A percentile compares a stretch with the other conserved stretches of the same genome.
phyloP scores from a whole-genome alignment of 2,797 vertebrate species.

The Aldrovandia affinis region DNA sequence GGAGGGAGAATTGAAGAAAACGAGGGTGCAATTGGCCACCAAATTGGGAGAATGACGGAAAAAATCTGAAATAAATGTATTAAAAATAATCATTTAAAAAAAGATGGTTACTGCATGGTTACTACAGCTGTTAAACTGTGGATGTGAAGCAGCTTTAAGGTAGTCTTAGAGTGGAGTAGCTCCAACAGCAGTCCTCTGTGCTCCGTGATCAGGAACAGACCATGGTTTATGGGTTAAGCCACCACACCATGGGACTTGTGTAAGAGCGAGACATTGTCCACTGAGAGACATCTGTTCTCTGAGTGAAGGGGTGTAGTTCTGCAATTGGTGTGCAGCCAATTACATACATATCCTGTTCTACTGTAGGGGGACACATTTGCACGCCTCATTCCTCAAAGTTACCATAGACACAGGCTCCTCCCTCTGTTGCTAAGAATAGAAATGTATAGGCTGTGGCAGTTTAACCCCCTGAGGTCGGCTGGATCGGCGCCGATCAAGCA shows the following conservation, averaged over 20 bases:
- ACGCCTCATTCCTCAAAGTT: neutral
- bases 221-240: neutral
- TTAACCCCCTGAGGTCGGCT: no score
- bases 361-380: neutral
- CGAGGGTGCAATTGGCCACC: no score
- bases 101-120: no score
- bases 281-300: constrained; percentile 67
- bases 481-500: no score
- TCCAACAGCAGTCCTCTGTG: neutral
- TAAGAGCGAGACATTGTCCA: constrained; percentile 69
- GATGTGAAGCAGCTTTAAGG: neutral
- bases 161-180: neutral
- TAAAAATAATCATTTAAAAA: no score
- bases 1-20: no score
- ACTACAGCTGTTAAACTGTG: neutral
- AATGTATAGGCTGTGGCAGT: neutral
- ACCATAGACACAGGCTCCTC: neutral
- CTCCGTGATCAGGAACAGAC: neutral
- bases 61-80: no score
- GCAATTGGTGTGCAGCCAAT: constrained; percentile 51
- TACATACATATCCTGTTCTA: neutral
- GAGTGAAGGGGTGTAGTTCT: constrained; percentile 62
- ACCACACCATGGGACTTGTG: constrained; percentile 47
- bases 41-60: no score
- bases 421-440: constrained; percentile 10